Evolutionary conservation across 1,140 invertebrate genomes (phyloP).

Genomic region (Drosophila tristis): DNA sequence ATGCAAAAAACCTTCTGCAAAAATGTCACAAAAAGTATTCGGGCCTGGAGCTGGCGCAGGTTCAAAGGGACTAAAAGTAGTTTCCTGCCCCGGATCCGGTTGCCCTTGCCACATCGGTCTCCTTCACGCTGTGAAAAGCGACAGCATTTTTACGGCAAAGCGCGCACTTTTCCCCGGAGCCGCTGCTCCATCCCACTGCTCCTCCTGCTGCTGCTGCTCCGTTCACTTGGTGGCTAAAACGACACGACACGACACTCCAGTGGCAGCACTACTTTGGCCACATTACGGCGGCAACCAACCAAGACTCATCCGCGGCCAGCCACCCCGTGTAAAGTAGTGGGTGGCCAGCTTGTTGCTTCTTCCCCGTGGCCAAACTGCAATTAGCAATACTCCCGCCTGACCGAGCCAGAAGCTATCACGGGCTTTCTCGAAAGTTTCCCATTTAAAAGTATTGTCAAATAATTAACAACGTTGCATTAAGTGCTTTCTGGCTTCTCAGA

Average conservation of each 20-base stretch:
- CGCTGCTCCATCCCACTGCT: conserved; percentile 21
- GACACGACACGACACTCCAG: conserved; percentile 23
- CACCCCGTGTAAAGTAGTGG: not conserved
- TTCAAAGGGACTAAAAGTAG: conserved; percentile 59
- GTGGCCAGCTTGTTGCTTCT: conserved; percentile 48
- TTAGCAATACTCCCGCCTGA: conserved; percentile 54
- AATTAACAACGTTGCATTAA: conserved; percentile 40
- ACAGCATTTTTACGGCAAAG: conserved; percentile 57
- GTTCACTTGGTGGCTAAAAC: not conserved
- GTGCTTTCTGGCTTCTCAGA: conserved; percentile 41
- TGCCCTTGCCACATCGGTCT: not conserved
- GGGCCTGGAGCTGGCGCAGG: conserved; percentile 28
- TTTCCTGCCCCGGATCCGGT: conserved; percentile 34
- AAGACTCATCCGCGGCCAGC: conserved; percentile 58
- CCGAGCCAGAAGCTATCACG: conserved; percentile 37
- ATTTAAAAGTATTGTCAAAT: conserved; percentile 35
- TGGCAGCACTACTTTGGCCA: conserved; percentile 40
- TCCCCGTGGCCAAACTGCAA: conserved; percentile 52
- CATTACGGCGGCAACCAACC: conserved; percentile 57
- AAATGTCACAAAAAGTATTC: conserved; percentile 67
- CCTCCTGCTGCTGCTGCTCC: not conserved
- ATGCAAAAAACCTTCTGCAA: conserved; percentile 69
- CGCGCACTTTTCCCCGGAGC: conserved; percentile 20
- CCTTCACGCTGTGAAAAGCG: conserved; percentile 21
- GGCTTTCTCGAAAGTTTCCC: conserved; percentile 27